Evolutionary conservation across 1,140 invertebrate genomes (phyloP).

Genomic region (Callitettix versicolor): DNA sequence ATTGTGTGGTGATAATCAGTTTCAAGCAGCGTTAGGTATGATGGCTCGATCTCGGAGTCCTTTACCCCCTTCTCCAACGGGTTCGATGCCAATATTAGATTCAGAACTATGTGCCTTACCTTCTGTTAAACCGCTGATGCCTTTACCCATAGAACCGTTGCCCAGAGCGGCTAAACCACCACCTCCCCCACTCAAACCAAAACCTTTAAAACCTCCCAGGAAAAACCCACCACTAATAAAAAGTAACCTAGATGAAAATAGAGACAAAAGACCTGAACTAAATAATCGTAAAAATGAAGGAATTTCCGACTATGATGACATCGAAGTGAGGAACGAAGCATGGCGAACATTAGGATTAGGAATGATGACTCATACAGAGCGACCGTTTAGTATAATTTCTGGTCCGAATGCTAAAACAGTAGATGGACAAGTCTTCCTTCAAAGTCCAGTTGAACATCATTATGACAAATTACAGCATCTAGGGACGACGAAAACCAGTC

Average conservation of each 20-base stretch:
- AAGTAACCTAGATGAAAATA: not conserved
- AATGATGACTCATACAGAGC: conserved; percentile 43
- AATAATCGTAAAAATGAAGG: not conserved
- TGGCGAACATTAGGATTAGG: conserved; percentile 67
- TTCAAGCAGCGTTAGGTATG: conserved; percentile 50
- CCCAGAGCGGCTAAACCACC: conserved; percentile 2
- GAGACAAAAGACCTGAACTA: not conserved
- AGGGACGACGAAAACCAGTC: conserved; percentile 52
- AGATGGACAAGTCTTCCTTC: not conserved
- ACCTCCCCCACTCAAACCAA: conserved; percentile 32
- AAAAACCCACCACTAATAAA: conserved; percentile 34
- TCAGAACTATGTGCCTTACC: conserved; percentile 30
- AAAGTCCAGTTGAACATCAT: conserved; percentile 19
- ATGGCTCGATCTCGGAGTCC: conserved; percentile 66
- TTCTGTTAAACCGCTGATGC: conserved; percentile 26
- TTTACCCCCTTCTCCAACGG: conserved; percentile 52
- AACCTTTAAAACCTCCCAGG: conserved; percentile 53
- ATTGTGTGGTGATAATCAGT: conserved; percentile 54
- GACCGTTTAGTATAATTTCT: not conserved
- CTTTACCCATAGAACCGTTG: conserved; percentile 1
- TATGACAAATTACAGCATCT: conserved; percentile 73
- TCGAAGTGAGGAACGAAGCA: conserved; percentile 57
- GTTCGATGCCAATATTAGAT: conserved; percentile 32
- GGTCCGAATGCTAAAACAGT: not conserved
- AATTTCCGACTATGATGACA: conserved; percentile 48